Conservation (phyloP, 2,888 invertebrate species). For the Argyresthia goedartella region DNA sequence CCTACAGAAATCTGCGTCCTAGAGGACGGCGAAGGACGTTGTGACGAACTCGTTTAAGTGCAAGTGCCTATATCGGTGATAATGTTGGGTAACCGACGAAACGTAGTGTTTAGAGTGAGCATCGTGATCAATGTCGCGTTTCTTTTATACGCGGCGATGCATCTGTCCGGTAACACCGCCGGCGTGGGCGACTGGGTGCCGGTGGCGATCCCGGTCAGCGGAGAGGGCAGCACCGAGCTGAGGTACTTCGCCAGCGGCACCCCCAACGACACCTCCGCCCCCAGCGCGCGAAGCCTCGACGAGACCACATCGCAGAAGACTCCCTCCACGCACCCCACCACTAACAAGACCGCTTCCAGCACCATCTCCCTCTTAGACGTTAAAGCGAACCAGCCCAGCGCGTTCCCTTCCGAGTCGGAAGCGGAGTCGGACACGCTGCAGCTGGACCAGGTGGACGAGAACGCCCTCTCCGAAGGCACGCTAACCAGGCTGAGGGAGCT, state of each 20-base stretch:
- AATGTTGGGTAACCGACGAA: conserved; percentile 69
- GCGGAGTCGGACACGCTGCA: conserved; percentile 31
- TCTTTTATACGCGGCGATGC: conserved; percentile 78
- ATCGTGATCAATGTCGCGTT: conserved; percentile 81
- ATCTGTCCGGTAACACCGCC: conserved; percentile 51
- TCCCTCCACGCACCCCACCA: conserved; percentile 49
- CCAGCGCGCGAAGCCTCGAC: conserved; percentile 27
- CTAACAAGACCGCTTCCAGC: conserved; percentile 53
- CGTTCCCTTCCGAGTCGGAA: conserved; percentile 40
- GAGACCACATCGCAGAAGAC: conserved; percentile 53
- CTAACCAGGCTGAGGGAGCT: conserved; percentile 48
- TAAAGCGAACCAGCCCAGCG: conserved; percentile 42
- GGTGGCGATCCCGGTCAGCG: conserved; percentile 23
- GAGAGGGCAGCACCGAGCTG: neutral
- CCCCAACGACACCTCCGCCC: conserved; percentile 36
- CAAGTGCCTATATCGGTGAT: conserved; percentile 48
- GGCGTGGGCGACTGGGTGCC: conserved; percentile 46
- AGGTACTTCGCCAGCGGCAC: conserved; percentile 15
- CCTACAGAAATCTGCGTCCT: conserved; percentile 67
- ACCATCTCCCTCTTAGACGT: conserved; percentile 45
- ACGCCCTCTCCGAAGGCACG: conserved; percentile 44
- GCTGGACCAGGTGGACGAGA: conserved; percentile 46
- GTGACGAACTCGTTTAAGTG: conserved; percentile 40
- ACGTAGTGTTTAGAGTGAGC: conserved; percentile 81
- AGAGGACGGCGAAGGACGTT: conserved; percentile 69